A percentile compares a stretch with the other conserved stretches of the same genome.
These are phyloP conservation scores for Hesperia comma DNA, from an alignment of 2,888 invertebrate genomes.

Conservation along the genomic window DNA sequence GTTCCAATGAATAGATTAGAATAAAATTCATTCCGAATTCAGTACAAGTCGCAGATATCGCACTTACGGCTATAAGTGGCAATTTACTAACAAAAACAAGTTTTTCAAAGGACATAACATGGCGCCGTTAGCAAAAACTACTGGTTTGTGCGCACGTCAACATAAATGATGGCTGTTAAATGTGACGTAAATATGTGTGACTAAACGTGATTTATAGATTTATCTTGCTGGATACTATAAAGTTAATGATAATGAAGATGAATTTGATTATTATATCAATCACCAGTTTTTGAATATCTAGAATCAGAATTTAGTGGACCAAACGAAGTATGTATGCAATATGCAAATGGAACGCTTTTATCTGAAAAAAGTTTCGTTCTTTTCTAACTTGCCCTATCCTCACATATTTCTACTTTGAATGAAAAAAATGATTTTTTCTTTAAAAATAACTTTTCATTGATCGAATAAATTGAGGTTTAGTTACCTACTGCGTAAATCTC, in stretches of 20 bases:
- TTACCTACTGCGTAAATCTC: neutral
- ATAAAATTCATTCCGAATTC: neutral
- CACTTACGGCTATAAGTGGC: conserved; percentile 36
- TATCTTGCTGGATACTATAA: conserved; percentile 7
- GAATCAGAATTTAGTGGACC: neutral
- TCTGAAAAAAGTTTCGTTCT: too few species aligned
- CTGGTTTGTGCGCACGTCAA: conserved; percentile 39
- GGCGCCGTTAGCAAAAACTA: conserved; percentile 61
- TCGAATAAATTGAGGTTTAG: neutral
- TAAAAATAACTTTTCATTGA: neutral
- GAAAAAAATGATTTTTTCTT: too few species aligned
- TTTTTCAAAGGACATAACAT: conserved; percentile 54
- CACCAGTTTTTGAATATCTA: neutral
- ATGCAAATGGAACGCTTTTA: too few species aligned
- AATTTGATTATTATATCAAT: neutral
- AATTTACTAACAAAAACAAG: conserved; percentile 44
- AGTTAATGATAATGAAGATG: neutral
- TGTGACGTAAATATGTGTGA: conserved; percentile 32
- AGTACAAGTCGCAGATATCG: conserved; percentile 8
- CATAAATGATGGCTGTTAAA: conserved; percentile 33
- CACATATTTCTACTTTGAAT: too few species aligned
- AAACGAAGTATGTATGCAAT: too few species aligned
- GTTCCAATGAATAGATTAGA: neutral
- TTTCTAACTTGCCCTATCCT: too few species aligned
- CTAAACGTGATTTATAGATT: conserved; percentile 30